Conservation (phyloP, 2,888 invertebrate genomes). For the Hylaea fasciaria region DNA sequence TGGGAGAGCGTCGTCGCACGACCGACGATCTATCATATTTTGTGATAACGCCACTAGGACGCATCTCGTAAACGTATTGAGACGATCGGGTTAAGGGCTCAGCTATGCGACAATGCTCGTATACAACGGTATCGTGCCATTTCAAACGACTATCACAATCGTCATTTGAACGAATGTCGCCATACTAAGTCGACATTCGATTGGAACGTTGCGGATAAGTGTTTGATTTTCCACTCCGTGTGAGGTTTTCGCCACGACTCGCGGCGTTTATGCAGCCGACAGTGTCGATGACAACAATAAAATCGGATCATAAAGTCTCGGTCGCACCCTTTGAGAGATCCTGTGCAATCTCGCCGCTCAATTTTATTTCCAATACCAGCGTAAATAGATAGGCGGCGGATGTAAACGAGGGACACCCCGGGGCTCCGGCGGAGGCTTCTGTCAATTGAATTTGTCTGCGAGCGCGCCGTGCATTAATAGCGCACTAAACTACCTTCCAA, state of each 20-base stretch:
- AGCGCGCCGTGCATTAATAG: constrained; percentile 78
- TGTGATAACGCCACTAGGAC: constrained; percentile 83
- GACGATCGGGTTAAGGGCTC: constrained; percentile 69
- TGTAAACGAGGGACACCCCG: constrained; percentile 76
- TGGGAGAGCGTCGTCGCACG: constrained; percentile 81
- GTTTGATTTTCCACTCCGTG: constrained; percentile 59
- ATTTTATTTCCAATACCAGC: constrained; percentile 76
- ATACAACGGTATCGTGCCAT: constrained; percentile 62
- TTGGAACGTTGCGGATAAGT: constrained; percentile 48
- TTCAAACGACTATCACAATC: constrained; percentile 50
- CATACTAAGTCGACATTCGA: constrained; percentile 35
- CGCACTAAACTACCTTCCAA: constrained; percentile 75
- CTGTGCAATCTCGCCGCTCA: constrained; percentile 77
- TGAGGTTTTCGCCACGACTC: constrained; percentile 50
- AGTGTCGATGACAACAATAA: constrained; percentile 74
- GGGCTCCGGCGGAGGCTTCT: constrained; percentile 73
- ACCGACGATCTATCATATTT: constrained; percentile 84
- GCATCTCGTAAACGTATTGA: constrained; percentile 78
- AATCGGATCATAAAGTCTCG: constrained; percentile 74
- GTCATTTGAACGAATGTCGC: constrained; percentile 45
- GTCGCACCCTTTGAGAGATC: constrained; percentile 73
- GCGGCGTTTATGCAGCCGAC: constrained; percentile 64
- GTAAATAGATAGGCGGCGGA: constrained; percentile 77
- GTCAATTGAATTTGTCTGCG: constrained; percentile 84
- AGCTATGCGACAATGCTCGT: constrained; percentile 67